phyloP scores from a whole-genome alignment of 2,888 invertebrate genomes.

The Pollenia angustigena region DNA sequence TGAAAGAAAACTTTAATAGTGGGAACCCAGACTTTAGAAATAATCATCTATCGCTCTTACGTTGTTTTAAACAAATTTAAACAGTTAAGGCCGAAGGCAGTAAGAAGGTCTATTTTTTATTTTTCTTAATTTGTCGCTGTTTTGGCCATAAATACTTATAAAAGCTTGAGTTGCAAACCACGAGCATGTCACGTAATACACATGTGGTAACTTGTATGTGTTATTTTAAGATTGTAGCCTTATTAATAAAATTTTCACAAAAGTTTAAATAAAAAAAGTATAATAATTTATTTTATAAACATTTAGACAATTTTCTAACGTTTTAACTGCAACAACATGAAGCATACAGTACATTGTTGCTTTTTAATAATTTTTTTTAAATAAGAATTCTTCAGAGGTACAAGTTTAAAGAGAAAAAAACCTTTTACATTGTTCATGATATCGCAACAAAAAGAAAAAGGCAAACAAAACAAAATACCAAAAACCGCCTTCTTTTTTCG shows the following conservation, averaged over 20 bases:
- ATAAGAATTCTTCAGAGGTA: not conserved
- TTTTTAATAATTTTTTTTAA: not conserved
- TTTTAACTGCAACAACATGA: constrained; percentile 2
- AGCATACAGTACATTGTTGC: not conserved
- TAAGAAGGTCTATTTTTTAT: not conserved
- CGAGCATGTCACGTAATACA: too few relatives aligned
- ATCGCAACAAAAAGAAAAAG: constrained; percentile 23
- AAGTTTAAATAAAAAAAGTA: not conserved
- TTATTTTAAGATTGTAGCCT: too few relatives aligned
- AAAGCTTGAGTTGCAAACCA: too few relatives aligned
- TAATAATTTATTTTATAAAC: too few relatives aligned
- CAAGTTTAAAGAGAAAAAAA: not conserved
- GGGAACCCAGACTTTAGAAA: too few relatives aligned
- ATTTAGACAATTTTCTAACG: not conserved
- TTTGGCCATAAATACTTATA: too few relatives aligned
- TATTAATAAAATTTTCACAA: not conserved
- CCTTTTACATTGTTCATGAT: constrained; percentile 15
- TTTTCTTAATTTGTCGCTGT: not conserved
- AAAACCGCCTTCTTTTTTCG: constrained; percentile 69
- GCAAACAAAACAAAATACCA: constrained; percentile 65
- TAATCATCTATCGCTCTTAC: too few relatives aligned
- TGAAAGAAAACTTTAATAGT: too few relatives aligned
- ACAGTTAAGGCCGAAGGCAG: too few relatives aligned
- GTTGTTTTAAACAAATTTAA: too few relatives aligned
- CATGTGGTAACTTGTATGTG: too few relatives aligned